Evolutionary conservation across 2,113 vertebrate species (phyloP), one percentile per base, ranked within the genome.

Genomic region (Alouatta palliata): DNA sequence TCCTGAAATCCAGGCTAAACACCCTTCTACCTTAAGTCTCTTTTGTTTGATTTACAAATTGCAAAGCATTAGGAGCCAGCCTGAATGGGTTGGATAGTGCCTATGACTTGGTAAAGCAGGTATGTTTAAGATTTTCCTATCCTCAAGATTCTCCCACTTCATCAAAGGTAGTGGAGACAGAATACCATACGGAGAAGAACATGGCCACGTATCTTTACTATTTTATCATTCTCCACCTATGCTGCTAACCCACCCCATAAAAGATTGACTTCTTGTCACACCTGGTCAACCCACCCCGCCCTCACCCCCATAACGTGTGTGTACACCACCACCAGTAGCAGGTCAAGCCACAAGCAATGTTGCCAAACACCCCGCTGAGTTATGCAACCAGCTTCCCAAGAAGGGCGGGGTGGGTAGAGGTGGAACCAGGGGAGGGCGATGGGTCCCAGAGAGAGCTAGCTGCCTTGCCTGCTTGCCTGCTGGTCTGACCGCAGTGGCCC

Each of bases 301-400:
- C 87, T 47, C 92, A 90, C 77, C 73, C 86, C 58, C 64, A 58
- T 90, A 91, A 54, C 9, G 75, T 61, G 6, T 96, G 95, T 96
- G 92, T 92, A 97, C 97, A 96, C 95, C 73, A 90, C 91, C 93
- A 92, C 37, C 83, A 84, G 84, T 96, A 96, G 91, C 97, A 93
- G 95, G 97, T 97, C 97, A 98, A 97, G 96, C 98, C 98, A 96
- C 98, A 98, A 94, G 98, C 56, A 47, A 79, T 94, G 97, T 98
- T 98, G 97, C 98, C 95, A 98, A 98, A 98, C 96, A 96, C 96
- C 90, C 97, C 71, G 81, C 90, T 21, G n/a, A 21, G 80, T 98
- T 98, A 98, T 97, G 98, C 98, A 98, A 98, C 93, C 92, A 96
- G 97, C 95, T 98, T 98, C 98, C 98, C 95, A 94, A 96, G 97